Conservation (phyloP, 2,113 vertebrate genomes). For the Chionodraco myersi region DNA sequence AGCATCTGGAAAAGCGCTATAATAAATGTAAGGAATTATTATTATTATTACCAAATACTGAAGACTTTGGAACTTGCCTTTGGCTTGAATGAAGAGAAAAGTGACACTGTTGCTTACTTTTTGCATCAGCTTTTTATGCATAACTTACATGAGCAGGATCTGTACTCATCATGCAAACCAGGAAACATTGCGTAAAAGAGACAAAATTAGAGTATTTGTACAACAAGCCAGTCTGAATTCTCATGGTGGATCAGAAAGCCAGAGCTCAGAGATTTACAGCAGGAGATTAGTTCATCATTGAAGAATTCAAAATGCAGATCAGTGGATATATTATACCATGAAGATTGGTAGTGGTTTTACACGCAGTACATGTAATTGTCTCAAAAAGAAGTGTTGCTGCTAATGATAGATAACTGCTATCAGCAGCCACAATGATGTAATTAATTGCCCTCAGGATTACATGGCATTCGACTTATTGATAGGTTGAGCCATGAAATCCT, state of each 20-base stretch:
- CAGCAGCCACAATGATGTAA: constrained; percentile 15
- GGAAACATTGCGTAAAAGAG: constrained; percentile 18
- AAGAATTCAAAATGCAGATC: constrained; percentile 2
- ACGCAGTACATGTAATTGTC: constrained; percentile 23
- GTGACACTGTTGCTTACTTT: constrained; percentile 17
- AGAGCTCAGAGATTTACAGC: not conserved
- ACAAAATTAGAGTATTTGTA: constrained; percentile 28
- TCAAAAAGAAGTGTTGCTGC: constrained; percentile 16
- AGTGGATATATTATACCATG: constrained; percentile 4
- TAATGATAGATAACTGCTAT: constrained; percentile 37
- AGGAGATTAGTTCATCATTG: not conserved
- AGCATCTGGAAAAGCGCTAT: too few species aligned
- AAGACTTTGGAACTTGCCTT: not conserved
- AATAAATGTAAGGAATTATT: too few species aligned
- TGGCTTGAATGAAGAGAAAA: not conserved
- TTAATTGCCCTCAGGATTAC: constrained; percentile 23
- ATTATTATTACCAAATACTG: too few species aligned
- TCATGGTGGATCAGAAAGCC: constrained; percentile 1
- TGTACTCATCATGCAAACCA: constrained; percentile 21
- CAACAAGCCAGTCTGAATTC: constrained; percentile 10
- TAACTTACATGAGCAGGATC: constrained; percentile 19
- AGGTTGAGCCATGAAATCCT: constrained; percentile 10
- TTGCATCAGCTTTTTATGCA: constrained; percentile 43
- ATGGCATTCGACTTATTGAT: constrained; percentile 18
- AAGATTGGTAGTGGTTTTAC: not conserved